Conservation (phyloP, 1,140 invertebrate species). For the Meloidogyne hapla region DNA sequence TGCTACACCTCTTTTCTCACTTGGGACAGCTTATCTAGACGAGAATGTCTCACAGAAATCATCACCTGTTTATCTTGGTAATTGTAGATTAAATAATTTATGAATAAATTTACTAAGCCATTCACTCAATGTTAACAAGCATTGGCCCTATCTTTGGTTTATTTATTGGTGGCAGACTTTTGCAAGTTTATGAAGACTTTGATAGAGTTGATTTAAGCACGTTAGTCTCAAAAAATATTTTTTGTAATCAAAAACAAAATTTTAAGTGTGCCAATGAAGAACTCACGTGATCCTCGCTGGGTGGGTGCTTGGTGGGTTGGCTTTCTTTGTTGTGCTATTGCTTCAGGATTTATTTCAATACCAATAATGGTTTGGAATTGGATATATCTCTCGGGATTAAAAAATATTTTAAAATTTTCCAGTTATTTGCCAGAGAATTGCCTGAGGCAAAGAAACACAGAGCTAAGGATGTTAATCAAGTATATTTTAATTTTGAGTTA, state of each 20-base stretch:
- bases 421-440: slow-evolving; percentile 56
- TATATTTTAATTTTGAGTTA: too few species aligned
- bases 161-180: slow-evolving; percentile 59
- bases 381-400: not conserved
- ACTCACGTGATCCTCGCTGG: slow-evolving; percentile 58
- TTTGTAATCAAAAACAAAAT: too few species aligned
- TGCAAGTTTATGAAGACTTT: slow-evolving; percentile 60
- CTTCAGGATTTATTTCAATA: slow-evolving; percentile 55
- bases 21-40: slow-evolving; percentile 62
- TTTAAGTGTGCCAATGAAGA: slow-evolving; percentile 44
- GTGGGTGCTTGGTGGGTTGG: slow-evolving; percentile 63
- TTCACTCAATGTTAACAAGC: slow-evolving; percentile 58
- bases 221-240: slow-evolving; percentile 16
- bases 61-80: slow-evolving; percentile 63
- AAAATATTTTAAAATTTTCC: too few species aligned
- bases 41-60: slow-evolving; percentile 64
- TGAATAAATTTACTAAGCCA: slow-evolving; percentile 43
- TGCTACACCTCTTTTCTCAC: slow-evolving; percentile 62
- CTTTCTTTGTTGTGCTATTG: slow-evolving; percentile 54
- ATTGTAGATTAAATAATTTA: not conserved
- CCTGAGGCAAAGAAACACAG: slow-evolving; percentile 62
- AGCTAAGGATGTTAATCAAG: slow-evolving; percentile 54
- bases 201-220: slow-evolving; percentile 57
- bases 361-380: slow-evolving; percentile 55
- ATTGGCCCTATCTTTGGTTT: slow-evolving; percentile 61